Percentiles rank a stretch among this genome's conserved stretches.
Conservation (phyloP, 2,797 vertebrate species). For the Morelia viridis region DNA sequence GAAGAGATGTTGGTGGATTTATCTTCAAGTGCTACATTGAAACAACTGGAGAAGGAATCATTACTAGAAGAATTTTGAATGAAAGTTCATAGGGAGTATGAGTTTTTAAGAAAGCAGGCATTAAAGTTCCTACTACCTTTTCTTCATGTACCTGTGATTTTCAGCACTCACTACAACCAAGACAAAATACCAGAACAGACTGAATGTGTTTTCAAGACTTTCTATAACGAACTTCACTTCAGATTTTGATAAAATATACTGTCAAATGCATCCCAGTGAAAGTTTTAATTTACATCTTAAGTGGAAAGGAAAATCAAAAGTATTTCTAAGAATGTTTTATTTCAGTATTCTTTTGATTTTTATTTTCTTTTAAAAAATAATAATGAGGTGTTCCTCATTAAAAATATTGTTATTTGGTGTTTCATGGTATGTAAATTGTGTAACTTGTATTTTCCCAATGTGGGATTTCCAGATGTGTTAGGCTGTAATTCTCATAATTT, state of each 20-base stretch:
- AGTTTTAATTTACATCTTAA: no score
- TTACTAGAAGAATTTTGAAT: not conserved
- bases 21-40: not conserved
- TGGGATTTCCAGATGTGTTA: not conserved
- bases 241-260: not conserved
- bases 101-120: not conserved
- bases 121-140: not conserved
- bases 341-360: no score
- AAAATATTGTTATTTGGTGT: no score
- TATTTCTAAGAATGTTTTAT: no score
- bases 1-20: not conserved
- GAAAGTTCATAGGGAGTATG: not conserved
- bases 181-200: not conserved
- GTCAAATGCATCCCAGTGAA: not conserved
- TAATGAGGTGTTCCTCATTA: no score
- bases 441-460: not conserved
- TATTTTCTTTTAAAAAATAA: no score
- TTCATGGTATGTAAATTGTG: not conserved
- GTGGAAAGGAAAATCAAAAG: no score
- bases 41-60: not conserved
- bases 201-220: not conserved
- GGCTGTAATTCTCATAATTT: not conserved
- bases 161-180: not conserved
- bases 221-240: not conserved
- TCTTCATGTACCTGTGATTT: not conserved